A percentile compares a stretch with the other conserved stretches of the same genome.
phyloP scores from a whole-genome alignment of 2,888 invertebrate genomes.

The Amphiduros pacificus region DNA sequence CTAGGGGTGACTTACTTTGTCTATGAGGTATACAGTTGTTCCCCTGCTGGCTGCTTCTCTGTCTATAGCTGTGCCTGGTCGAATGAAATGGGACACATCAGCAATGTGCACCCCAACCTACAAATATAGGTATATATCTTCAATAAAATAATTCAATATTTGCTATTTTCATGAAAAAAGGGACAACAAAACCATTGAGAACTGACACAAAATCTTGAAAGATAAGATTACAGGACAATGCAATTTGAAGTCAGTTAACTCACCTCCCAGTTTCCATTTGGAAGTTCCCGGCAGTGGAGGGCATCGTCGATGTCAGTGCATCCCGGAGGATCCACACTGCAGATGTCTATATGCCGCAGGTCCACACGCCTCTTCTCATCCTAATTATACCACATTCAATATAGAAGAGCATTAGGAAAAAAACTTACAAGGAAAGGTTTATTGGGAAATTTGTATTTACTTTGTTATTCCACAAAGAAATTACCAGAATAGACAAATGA shows the following conservation, averaged over 20 bases:
- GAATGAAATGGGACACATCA: slow-evolving; percentile 95
- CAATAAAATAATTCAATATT: too few species aligned
- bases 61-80: slow-evolving; percentile 89
- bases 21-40: slow-evolving; percentile 95
- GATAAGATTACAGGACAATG: too few species aligned
- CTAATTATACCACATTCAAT: too few species aligned
- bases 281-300: slow-evolving; percentile 79
- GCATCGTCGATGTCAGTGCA: slow-evolving; percentile 99
- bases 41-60: slow-evolving; percentile 89
- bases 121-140: slow-evolving; percentile 22
- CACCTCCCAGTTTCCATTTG: slow-evolving; percentile 77
- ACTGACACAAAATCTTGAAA: neutral
- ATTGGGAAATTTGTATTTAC: too few species aligned
- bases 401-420: too few species aligned
- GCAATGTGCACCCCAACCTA: slow-evolving; percentile 96
- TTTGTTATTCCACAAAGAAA: too few species aligned
- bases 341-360: slow-evolving; percentile 81
- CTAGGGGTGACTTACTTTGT: too few species aligned
- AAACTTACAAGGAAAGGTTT: too few species aligned
- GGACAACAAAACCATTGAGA: too few species aligned
- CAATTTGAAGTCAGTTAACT: too few species aligned
- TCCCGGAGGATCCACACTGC: slow-evolving; percentile 96
- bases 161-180: too few species aligned
- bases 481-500: too few species aligned
- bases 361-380: slow-evolving; percentile 74